Evolutionary conservation across 2,888 invertebrate species (phyloP), one percentile per base, ranked within the genome.

Genomic region (Fragum sueziense): DNA sequence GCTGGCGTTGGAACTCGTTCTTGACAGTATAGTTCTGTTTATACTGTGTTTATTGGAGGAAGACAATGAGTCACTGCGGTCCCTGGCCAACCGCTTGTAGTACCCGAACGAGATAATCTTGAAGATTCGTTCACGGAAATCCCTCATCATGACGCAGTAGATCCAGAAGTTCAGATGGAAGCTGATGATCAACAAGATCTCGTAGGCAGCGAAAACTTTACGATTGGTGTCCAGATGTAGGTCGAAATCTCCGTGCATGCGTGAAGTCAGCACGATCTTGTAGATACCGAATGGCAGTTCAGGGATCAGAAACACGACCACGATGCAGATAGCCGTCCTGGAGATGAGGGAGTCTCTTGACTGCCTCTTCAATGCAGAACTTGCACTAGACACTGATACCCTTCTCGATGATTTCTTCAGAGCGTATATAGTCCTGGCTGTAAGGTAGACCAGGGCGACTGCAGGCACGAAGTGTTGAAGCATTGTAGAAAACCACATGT

Each of bases 91-190:
- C 41, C 34, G n/a, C 41, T 65, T 65, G n/a, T 27, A 47, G 33
- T 74, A 65, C 20, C 69, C 75, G 27, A 75, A 62, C 9, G 79
- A 72, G 20, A 79, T 27, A 14, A 75, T 17, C n/a, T 11, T 27
- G 25, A 80, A 1, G 22, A 76, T 17, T 22, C 27, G 51, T 9
- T 61, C 52, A 2, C 82, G 74, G 59, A 82, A 82, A 4, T 81
- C 79, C n/a, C 65, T 61, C 80, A 84, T 84, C 84, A 84, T 84
- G 22, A 57, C 34, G 65, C 80, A 84, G 52, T 84, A 84, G 11
- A 84, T 77, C 84, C 80, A 81, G 51, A 84, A 81, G 34, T 84
- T 84, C 11, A 75, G 54, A 29, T 79, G 72, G 41, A 80, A 84
- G 37, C 76, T 79, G 27, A 79, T 25, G 1, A 79, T 65, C 0